A percentile compares a stretch with the other conserved stretches of the same genome.
Conservation (phyloP, 2,888 invertebrate genomes). For the Epsilonema sp. region DNA sequence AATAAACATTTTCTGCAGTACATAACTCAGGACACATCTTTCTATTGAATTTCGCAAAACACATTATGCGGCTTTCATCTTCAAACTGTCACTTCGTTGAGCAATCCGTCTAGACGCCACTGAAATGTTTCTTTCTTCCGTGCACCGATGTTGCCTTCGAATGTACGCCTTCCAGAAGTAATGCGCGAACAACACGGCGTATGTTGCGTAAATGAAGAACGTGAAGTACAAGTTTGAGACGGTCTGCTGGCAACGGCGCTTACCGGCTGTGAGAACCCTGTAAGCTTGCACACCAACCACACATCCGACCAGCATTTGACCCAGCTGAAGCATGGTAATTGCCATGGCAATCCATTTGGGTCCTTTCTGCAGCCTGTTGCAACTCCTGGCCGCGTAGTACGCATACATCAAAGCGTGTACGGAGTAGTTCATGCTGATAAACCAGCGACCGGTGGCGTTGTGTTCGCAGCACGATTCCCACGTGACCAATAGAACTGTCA, state of each 20-base stretch:
- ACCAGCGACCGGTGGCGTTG: conserved; percentile 48
- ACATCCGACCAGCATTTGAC: conserved; percentile 87
- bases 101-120: too few species aligned
- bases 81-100: too few species aligned
- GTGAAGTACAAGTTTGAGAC: conserved; percentile 24
- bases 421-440: conserved; percentile 80
- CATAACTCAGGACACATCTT: too few species aligned
- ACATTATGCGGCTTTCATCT: too few species aligned
- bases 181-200: conserved; percentile 25
- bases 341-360: conserved; percentile 51
- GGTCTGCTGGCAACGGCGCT: conserved; percentile 24
- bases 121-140: too few species aligned
- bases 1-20: too few species aligned
- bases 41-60: too few species aligned
- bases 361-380: conserved; percentile 63
- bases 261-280: conserved; percentile 19
- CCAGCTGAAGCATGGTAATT: conserved; percentile 67
- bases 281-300: conserved; percentile 64
- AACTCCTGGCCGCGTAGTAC: conserved; percentile 51
- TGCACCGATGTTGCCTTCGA: background rate
- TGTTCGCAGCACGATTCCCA: conserved; percentile 53
- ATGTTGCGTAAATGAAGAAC: conserved; percentile 13
- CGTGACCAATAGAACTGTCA: conserved; percentile 70
- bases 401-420: conserved; percentile 78
- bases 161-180: conserved; percentile 15